A percentile compares a stretch with the other conserved stretches of the same genome.
phyloP scores from a whole-genome alignment of 2,888 invertebrate species.

The Bombyx huttoni region DNA sequence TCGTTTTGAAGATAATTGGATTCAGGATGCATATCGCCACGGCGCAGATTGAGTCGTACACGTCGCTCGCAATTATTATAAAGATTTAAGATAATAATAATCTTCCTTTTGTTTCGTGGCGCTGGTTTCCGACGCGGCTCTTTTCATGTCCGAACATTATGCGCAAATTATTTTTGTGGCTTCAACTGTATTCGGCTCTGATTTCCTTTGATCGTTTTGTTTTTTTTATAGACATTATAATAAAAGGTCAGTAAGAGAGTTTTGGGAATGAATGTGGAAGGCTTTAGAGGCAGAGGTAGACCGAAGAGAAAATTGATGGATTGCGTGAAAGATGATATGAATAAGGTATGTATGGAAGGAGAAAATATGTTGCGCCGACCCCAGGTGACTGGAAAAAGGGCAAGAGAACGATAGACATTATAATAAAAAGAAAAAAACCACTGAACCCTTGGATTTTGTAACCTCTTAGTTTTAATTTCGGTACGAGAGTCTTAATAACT shows the following conservation, averaged over 20 bases:
- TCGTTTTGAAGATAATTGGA: constrained; percentile 41
- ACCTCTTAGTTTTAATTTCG: too few species aligned
- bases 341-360: too few species aligned
- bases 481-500: too few species aligned
- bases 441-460: too few species aligned
- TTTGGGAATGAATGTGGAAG: too few species aligned
- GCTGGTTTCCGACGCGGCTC: constrained; percentile 5
- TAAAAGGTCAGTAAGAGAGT: too few species aligned
- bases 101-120: constrained; percentile 32
- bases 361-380: too few species aligned
- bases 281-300: too few species aligned
- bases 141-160: constrained; percentile 1
- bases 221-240: background rate
- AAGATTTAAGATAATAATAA: constrained; percentile 55
- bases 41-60: constrained; percentile 53
- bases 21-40: constrained; percentile 31
- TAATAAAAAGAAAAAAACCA: background rate
- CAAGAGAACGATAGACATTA: background rate
- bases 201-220: background rate
- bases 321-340: too few species aligned
- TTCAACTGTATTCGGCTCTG: background rate
- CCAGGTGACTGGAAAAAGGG: too few species aligned
- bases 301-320: too few species aligned
- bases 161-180: constrained; percentile 1
- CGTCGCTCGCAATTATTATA: constrained; percentile 63